Evolutionary conservation across 2,888 invertebrate genomes (phyloP), one percentile per base, ranked within the genome.

Genomic region (Caenorhabditis angaria): DNA sequence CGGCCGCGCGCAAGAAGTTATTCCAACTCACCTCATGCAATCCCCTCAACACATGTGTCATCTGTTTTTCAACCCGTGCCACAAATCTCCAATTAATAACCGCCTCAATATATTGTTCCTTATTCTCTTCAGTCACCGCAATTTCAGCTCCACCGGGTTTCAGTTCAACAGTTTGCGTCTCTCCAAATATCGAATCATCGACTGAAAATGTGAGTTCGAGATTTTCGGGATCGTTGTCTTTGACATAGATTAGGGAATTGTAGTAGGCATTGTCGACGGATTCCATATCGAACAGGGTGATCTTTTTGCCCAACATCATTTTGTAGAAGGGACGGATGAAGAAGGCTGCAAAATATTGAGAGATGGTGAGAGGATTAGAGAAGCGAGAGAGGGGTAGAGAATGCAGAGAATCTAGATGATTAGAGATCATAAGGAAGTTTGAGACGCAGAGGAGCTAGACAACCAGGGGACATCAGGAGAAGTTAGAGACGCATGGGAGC

Each of bases 241-340:
- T 84, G 72, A 95, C 95, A 94, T 94, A 96, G 88, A 95, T 91
- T 65, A 99, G 90, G 0, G 97, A 97, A 89, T 97, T 97, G 89
- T 95, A 96, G 89, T 99, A 99, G 89, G 97, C 97, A 2, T 95
- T 93, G 89, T 99, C 99, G 18, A 99, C 97, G 5, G 95, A 94
- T 90, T 99, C 97, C 97, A 99, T 97, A 89, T 99, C 97, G 87
- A 93, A 93, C 57, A 99, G 90, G 85, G 94, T 94, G 76, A 97
- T 97, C 58, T 92, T 89, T 90, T 97, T 97, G 76, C 93, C 92
- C 83, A 99, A 90, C 97, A 99, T 97, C 97, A 99, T 97, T 90
- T 99, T 99, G 90, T 99, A 99, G 90, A 99, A 97, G 65, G 99
- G 97, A 88, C 97, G 93, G 90, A 99, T 97, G 90, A 99, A 99